Conservation (phyloP, 23 tunicate genomes). For the Phallusia fumigata region DNA sequence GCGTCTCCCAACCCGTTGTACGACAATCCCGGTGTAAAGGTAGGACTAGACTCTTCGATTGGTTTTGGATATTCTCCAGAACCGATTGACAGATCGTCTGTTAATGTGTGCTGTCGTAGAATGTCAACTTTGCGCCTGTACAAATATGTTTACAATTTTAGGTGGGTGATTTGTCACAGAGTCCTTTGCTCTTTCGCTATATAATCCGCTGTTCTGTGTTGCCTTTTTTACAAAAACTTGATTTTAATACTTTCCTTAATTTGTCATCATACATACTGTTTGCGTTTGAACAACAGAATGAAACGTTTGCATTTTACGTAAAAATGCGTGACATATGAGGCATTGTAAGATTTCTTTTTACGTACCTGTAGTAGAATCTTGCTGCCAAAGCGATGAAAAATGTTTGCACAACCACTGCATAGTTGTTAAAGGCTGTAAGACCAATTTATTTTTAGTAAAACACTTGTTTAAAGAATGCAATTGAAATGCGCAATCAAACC, state of each 20-base stretch:
- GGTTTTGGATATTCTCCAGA: background rate
- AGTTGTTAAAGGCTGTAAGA: slow-evolving; percentile 23
- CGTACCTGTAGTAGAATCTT: slow-evolving; percentile 72
- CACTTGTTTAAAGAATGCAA: too few species aligned
- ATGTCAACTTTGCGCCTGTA: slow-evolving; percentile 56
- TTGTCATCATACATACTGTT: too few species aligned
- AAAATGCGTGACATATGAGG: too few species aligned
- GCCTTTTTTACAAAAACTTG: background rate
- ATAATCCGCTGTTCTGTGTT: too few species aligned
- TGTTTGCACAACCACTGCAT: slow-evolving; percentile 67
- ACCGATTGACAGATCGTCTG: slow-evolving; percentile 47
- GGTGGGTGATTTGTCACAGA: too few species aligned
- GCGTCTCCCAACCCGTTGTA: background rate
- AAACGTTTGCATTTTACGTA: too few species aligned
- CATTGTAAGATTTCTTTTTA: too few species aligned
- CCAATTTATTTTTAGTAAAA: too few species aligned
- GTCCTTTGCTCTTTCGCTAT: too few species aligned
- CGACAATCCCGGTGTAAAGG: background rate
- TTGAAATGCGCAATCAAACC: slow-evolving; percentile 22
- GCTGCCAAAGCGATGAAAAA: slow-evolving; percentile 62
- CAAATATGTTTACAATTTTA: too few species aligned
- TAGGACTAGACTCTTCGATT: background rate
- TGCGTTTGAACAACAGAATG: too few species aligned
- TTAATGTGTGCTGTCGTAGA: slow-evolving; percentile 59
- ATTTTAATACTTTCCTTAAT: too few species aligned